phyloP scores from a whole-genome alignment of 2,888 invertebrate species.

The Rhagonycha lutea region DNA sequence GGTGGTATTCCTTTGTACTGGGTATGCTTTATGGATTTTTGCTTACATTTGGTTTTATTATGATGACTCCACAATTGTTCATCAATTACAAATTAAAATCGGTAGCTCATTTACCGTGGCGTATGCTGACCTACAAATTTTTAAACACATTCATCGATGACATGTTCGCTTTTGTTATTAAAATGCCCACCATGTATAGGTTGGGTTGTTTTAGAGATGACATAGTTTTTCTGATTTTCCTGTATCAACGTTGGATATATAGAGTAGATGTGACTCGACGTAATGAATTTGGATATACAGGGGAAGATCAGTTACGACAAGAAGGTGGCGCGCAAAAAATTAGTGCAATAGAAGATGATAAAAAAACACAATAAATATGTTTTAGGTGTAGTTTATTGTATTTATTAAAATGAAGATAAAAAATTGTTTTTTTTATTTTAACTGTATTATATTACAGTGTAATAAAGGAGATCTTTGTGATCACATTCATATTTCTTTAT shows the following conservation, averaged over 20 bases:
- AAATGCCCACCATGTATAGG: constrained; percentile 99
- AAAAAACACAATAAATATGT: constrained; percentile 29
- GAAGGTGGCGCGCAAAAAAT: constrained; percentile 18
- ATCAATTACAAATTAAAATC: constrained; percentile 99
- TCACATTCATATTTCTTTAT: neutral
- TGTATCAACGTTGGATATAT: constrained; percentile 99
- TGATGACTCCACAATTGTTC: constrained; percentile 99
- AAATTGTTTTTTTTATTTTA: constrained; percentile 14
- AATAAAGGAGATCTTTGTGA: neutral
- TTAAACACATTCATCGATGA: constrained; percentile 99
- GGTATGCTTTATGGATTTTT: constrained; percentile 97
- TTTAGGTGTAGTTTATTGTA: constrained; percentile 21
- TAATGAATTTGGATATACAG: constrained; percentile 98
- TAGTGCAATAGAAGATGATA: constrained; percentile 34
- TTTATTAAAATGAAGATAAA: constrained; percentile 18
- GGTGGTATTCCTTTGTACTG: constrained; percentile 98
- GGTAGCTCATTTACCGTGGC: constrained; percentile 98
- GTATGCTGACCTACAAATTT: constrained; percentile 99
- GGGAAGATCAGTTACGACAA: constrained; percentile 59
- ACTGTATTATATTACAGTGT: constrained; percentile 1
- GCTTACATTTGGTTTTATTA: constrained; percentile 97
- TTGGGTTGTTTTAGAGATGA: constrained; percentile 98
- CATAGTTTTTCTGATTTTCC: constrained; percentile 97
- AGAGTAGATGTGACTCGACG: constrained; percentile 92
- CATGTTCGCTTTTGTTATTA: constrained; percentile 99